Base-by-base conservation (phyloP, 2,888 invertebrate species). In the Elmis aenea region DNA sequence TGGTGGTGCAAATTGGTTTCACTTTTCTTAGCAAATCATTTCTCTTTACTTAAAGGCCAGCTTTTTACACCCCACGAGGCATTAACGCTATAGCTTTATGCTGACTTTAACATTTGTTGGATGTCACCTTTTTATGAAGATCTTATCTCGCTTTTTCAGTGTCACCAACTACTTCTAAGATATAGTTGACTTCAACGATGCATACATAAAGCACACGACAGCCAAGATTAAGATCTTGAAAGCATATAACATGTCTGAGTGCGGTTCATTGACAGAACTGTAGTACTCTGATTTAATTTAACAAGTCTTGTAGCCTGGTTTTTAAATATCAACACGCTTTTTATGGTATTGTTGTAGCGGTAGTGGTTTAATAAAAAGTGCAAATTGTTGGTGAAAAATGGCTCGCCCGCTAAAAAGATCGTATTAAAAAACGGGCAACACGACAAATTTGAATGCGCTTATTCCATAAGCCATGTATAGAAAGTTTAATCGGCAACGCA, bases 91-190 rank as follows among this genome's bases (percentile, higher is more conserved):
- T n/a, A n/a, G n/a, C n/a, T n/a, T n/a, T n/a, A n/a, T n/a, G 23
- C 23, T 37, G 26, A 28, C 27, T 48, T 46, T 50, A 38, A 15
- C 37, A 32, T 38, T 41, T 23, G 26, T 21, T 28, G 42, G 42
- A 31, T 37, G 33, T 29, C 33, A 42, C 42, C 31, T 40, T 40
- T 52, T 51, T 51, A 46, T 48, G 52, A 34, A 44, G 56, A 58
- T 55, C 46, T 55, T 56, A 56, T 55, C 56, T 45, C 38, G 33
- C 42, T 54, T 50, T 48, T 49, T 46, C 54, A 54, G 57, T 58
- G 56, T 55, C 54, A 51, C 54, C 52, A 51, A 54, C 53, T 46
- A 54, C 51, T 44, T 45, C 51, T 49, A 50, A 51, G 50, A 54
- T 51, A 55, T 55, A 55, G 51, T 51, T 48, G 46, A 46, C 52